phyloP scores from a whole-genome alignment of 1,140 invertebrate species.

The Drosophila setifemur region DNA sequence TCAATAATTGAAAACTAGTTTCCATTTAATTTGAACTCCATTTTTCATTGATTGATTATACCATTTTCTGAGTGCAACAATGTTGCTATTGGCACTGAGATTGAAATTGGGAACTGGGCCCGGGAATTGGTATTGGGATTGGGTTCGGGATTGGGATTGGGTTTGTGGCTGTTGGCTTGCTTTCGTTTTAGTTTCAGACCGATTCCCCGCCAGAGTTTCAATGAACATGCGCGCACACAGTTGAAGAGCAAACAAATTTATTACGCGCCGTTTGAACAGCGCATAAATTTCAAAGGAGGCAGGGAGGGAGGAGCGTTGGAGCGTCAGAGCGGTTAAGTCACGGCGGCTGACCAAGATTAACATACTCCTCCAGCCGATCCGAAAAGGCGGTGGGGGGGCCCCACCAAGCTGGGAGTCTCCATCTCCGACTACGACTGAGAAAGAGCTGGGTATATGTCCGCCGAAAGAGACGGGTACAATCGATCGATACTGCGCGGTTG shows the following conservation, averaged over 20 bases:
- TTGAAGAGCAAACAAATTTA: conserved; percentile 81
- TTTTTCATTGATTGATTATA: too few species aligned
- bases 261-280: conserved; percentile 80
- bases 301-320: too few species aligned
- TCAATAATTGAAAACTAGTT: too few species aligned
- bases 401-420: conserved; percentile 21
- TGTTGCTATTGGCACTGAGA: conserved; percentile 10
- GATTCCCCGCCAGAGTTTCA: conserved; percentile 52
- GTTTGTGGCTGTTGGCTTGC: conserved; percentile 10
- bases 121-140: conserved; percentile 6
- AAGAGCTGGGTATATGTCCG: conserved; percentile 7
- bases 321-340: conserved; percentile 54
- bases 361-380: conserved; percentile 57
- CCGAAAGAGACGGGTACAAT: conserved; percentile 37
- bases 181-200: conserved; percentile 6
- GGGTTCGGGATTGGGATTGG: conserved; percentile 17
- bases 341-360: conserved; percentile 66
- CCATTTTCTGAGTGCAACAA: conserved; percentile 19
- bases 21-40: too few species aligned
- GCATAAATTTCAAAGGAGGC: conserved; percentile 62
- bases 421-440: conserved; percentile 11
- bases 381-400: conserved; percentile 32
- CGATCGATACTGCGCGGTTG: conserved; percentile 56
- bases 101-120: conserved; percentile 28
- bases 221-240: conserved; percentile 77